Evolutionary conservation across 2,888 invertebrate species (phyloP).

Genomic region (Himalopsyche japonica): DNA sequence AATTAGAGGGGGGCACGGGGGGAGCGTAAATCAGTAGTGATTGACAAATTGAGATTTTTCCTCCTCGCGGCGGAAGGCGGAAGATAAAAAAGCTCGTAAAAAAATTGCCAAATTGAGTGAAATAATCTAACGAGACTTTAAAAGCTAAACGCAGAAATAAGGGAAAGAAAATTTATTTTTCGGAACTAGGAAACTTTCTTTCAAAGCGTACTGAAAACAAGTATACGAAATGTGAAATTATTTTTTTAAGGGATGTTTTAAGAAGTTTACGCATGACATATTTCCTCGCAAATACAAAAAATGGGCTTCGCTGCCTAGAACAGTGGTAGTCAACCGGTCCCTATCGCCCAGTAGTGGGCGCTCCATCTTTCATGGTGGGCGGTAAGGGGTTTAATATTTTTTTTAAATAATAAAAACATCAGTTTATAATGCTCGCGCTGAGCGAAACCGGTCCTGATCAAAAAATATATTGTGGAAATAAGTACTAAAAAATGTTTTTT

Average conservation of each 20-base stretch:
- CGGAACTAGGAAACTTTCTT: background rate
- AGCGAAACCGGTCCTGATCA: too few species aligned
- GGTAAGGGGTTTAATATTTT: too few species aligned
- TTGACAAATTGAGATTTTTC: constrained; percentile 22
- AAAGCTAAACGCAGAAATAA: constrained; percentile 10
- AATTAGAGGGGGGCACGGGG: background rate
- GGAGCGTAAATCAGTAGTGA: constrained; percentile 16
- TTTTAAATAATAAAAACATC: too few species aligned
- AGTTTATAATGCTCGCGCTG: too few species aligned
- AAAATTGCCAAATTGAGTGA: constrained; percentile 34
- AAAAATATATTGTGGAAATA: too few species aligned
- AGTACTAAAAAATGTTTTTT: too few species aligned
- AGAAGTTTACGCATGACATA: background rate
- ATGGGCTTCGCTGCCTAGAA: background rate
- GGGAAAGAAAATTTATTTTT: background rate
- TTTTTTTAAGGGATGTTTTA: background rate
- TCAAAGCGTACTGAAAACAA: background rate
- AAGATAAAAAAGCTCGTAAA: constrained; percentile 19
- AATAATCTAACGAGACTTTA: constrained; percentile 31
- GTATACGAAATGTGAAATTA: background rate
- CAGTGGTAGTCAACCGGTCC: too few species aligned
- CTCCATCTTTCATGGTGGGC: too few species aligned
- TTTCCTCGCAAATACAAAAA: background rate
- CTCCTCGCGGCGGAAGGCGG: background rate
- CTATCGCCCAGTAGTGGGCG: too few species aligned